phyloP scores from a whole-genome alignment of 2,797 vertebrate genomes.

The Poecilia velifera region DNA sequence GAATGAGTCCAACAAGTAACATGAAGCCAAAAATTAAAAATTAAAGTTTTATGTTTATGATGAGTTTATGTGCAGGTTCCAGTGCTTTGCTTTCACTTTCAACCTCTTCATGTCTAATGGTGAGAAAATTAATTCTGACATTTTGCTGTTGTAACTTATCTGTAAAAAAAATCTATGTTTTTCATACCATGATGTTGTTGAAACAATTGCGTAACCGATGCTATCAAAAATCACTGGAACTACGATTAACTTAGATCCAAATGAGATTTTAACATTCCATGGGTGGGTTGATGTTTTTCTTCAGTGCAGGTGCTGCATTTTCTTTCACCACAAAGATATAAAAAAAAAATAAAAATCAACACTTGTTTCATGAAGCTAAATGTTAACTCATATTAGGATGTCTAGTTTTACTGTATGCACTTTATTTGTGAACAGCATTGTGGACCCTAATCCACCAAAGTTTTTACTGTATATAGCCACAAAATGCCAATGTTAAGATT shows the following conservation, averaged over 20 bases:
- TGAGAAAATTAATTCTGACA: neutral
- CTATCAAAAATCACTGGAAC: constrained; percentile 20
- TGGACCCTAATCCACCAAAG: neutral
- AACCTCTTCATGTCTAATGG: neutral
- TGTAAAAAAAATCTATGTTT: neutral
- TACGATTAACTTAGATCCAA: neutral
- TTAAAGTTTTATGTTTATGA: neutral
- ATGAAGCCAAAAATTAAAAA: neutral
- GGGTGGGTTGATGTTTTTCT: constrained; percentile 2
- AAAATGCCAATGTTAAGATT: neutral
- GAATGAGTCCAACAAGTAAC: neutral
- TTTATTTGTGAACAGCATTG: neutral
- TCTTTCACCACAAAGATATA: neutral
- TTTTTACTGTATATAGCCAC: neutral
- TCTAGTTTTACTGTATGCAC: neutral
- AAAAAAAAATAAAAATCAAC: too few relatives aligned
- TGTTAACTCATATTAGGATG: neutral
- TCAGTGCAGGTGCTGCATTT: neutral
- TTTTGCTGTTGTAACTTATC: neutral
- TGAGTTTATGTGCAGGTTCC: neutral
- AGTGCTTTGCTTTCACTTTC: neutral
- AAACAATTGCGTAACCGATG: neutral
- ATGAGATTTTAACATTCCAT: neutral
- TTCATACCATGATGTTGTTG: constrained; percentile 2
- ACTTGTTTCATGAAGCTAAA: too few relatives aligned